Conservation (phyloP, 2,797 vertebrate genomes). For the Hemibagrus guttatus region DNA sequence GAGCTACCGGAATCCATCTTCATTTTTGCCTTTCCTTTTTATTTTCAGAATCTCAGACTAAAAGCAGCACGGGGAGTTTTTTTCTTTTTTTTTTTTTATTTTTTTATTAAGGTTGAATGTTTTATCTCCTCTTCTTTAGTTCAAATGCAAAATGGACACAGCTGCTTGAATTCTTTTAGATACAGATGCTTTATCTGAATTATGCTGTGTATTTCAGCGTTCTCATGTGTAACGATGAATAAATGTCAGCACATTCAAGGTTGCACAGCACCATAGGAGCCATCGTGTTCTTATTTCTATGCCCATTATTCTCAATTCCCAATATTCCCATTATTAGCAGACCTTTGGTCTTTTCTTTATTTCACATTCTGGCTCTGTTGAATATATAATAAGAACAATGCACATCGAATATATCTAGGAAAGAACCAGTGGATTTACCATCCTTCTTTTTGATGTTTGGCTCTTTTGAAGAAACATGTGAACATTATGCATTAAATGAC, state of each 20-base stretch:
- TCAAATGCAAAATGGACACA: constrained; percentile 15
- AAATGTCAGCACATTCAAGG: constrained; percentile 49
- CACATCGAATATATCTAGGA: background rate
- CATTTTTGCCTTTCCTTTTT: constrained; percentile 48
- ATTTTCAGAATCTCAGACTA: constrained; percentile 32
- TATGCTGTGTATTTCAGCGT: background rate
- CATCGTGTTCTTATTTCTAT: constrained; percentile 47
- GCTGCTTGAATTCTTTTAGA: constrained; percentile 21
- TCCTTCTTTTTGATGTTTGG: background rate
- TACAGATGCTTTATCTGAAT: constrained; percentile 15
- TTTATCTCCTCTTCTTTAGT: constrained; percentile 36
- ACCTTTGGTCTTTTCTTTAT: constrained; percentile 11
- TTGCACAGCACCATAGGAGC: constrained; percentile 33
- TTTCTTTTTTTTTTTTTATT: background rate
- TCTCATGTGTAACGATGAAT: constrained; percentile 33
- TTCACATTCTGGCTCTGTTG: constrained; percentile 16
- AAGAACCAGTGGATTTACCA: background rate
- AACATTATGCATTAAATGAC: constrained; percentile 19
- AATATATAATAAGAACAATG: constrained; percentile 31
- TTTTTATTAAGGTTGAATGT: background rate
- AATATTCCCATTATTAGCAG: constrained; percentile 49
- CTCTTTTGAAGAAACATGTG: background rate
- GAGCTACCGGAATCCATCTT: constrained; percentile 52
- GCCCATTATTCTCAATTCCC: constrained; percentile 35
- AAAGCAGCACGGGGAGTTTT: constrained; percentile 19